Base-by-base conservation (phyloP, 2,888 invertebrate species). In the Stegophylla sp. region DNA sequence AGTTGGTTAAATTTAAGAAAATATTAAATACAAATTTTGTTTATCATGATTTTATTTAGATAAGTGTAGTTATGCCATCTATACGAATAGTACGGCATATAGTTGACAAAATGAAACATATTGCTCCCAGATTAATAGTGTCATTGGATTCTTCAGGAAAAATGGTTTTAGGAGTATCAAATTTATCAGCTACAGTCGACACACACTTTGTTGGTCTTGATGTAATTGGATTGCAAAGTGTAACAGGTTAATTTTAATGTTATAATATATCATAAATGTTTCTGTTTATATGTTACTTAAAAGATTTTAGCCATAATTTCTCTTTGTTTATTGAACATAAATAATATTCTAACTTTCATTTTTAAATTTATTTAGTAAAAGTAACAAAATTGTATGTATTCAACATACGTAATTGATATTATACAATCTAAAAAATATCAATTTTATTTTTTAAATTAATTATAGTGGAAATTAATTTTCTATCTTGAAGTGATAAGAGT, bases 101-200 rank as follows among this genome's bases (percentile, higher is more conserved):
- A 9, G 91, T 95, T 45, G 97, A 97, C 83, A 89, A 93, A 83
- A 92, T 97, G 90, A 93, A 92, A 86, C 92, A 91, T 75, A 90
- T 96, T 87, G 91, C 92, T 13, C 89, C 92, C 0, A 90, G 89
- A 82, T 88, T 96, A 51, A 90, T 90, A 1, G 88, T 96, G 53
- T 89, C 91, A 82, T 95, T 93, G 0, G 92, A 91, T 51, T 90
- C 90, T 45, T 88, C 88, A 76, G 96, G 96, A 0, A 88, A 90
- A 77, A 87, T 95, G 17, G 90, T 90, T 23, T 86, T 96, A 56
- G 91, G 92, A 84, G 92, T 94, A 53, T 92, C 93, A 85, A 93
- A 94, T 0, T 93, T 93, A 84, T 90, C 91, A 87, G 94, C 94
- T 5, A 92, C 91, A 67, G 91, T 96, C 3, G 91, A 94, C 0